Evolutionary conservation across 2,797 vertebrate genomes (phyloP).

Genomic region (Poliocrania exsul): DNA sequence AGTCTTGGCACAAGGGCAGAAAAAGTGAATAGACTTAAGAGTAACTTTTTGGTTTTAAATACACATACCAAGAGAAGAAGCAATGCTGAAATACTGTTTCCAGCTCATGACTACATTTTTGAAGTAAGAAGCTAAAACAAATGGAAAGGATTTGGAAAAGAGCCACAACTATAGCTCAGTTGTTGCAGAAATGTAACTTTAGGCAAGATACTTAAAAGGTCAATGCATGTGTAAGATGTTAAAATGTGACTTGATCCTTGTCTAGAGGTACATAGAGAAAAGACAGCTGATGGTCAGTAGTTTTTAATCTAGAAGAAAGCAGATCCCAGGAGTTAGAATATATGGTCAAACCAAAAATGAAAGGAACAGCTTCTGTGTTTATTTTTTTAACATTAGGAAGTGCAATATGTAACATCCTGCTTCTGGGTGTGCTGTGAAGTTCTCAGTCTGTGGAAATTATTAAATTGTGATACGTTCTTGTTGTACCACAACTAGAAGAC

Average conservation of each 20-base stretch:
- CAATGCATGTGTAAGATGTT: background rate
- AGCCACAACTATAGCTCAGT: background rate
- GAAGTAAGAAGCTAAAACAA: background rate
- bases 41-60: background rate
- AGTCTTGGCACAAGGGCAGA: background rate
- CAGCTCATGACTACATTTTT: background rate
- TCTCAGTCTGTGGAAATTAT: background rate
- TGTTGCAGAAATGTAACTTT: background rate
- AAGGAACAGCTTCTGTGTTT: background rate
- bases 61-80: background rate
- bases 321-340: background rate
- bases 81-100: background rate
- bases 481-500: background rate
- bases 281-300: background rate
- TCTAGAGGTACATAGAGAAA: background rate
- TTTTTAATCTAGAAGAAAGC: background rate
- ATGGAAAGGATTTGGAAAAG: background rate
- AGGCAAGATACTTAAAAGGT: background rate
- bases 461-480: background rate
- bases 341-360: background rate
- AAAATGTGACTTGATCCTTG: background rate
- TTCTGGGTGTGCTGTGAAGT: background rate
- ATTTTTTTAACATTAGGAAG: background rate
- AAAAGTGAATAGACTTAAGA: background rate
- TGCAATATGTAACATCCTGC: background rate